These are phyloP conservation scores for Agelastica alni DNA, from an alignment of 2,888 invertebrate species.

Conservation along the genomic window DNA sequence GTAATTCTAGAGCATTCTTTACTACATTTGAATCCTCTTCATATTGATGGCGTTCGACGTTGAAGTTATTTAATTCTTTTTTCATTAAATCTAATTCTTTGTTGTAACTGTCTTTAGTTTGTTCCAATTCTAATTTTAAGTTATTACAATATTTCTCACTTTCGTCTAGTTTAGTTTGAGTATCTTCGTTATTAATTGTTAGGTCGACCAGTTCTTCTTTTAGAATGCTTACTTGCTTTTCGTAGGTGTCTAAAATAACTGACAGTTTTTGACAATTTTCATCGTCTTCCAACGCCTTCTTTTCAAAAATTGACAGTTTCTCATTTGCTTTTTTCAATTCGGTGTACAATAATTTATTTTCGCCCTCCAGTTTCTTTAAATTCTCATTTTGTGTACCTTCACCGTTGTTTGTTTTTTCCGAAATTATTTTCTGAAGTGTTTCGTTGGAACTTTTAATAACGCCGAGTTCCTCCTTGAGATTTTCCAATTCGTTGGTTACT, in stretches of 20 bases:
- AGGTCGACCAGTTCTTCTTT: slow-evolving; percentile 50
- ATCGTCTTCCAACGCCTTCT: slow-evolving; percentile 38
- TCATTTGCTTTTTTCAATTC: slow-evolving; percentile 41
- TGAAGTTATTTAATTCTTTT: slow-evolving; percentile 11
- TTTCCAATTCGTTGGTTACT: slow-evolving; percentile 42
- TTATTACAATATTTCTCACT: slow-evolving; percentile 1
- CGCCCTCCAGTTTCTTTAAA: slow-evolving; percentile 39
- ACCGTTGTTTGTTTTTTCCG: slow-evolving; percentile 44
- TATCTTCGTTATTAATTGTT: slow-evolving; percentile 1
- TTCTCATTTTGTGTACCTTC: slow-evolving; percentile 45
- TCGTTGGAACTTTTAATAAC: slow-evolving; percentile 39
- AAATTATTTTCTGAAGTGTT: slow-evolving; percentile 38
- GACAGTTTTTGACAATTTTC: slow-evolving; percentile 42
- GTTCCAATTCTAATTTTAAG: slow-evolving; percentile 13
- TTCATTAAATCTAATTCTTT: slow-evolving; percentile 4
- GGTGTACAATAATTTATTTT: slow-evolving; percentile 46
- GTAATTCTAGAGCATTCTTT: background rate
- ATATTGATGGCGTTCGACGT: too few relatives aligned
- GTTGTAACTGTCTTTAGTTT: slow-evolving; percentile 3
- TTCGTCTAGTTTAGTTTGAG: slow-evolving; percentile 13
- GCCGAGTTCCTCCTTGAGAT: slow-evolving; percentile 43
- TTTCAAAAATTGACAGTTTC: slow-evolving; percentile 34
- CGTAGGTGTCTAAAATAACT: slow-evolving; percentile 41
- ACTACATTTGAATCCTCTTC: background rate
- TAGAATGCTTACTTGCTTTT: slow-evolving; percentile 41